Conservation (phyloP, 2,113 vertebrate species). For the Helogale parvula region DNA sequence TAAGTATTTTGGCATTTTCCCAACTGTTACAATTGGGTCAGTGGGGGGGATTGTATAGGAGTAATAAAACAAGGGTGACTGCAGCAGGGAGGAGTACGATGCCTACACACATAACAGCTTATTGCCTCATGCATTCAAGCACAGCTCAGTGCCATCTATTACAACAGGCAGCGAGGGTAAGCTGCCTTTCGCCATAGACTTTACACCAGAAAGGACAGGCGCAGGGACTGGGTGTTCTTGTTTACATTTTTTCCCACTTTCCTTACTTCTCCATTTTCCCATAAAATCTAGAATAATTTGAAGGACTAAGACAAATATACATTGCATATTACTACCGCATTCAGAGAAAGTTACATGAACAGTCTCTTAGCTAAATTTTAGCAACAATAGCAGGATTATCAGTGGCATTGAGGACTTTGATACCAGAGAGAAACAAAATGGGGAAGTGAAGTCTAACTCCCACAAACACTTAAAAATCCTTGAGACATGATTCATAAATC, state of each 20-base stretch:
- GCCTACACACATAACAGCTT: constrained; percentile 50
- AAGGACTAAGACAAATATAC: background rate
- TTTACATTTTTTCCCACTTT: background rate
- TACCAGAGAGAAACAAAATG: background rate
- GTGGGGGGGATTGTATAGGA: constrained; percentile 74
- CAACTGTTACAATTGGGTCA: constrained; percentile 82
- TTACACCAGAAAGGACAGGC: background rate
- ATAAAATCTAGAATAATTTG: background rate
- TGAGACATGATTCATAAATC: constrained; percentile 28
- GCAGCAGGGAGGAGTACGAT: constrained; percentile 59
- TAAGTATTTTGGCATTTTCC: constrained; percentile 81
- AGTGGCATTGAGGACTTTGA: background rate
- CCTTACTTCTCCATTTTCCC: background rate
- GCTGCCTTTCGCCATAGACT: background rate
- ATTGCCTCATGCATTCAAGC: constrained; percentile 44
- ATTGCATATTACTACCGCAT: background rate
- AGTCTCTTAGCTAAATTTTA: constrained; percentile 26
- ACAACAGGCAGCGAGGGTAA: constrained; percentile 20
- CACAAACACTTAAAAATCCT: background rate
- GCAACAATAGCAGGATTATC: background rate
- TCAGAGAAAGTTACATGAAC: constrained; percentile 44
- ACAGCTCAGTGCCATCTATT: constrained; percentile 27
- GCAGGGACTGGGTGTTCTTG: background rate
- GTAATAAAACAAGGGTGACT: constrained; percentile 78
- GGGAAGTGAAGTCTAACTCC: background rate